Evolutionary conservation across 2,888 invertebrate genomes (phyloP).

Genomic region (Noctua comes): DNA sequence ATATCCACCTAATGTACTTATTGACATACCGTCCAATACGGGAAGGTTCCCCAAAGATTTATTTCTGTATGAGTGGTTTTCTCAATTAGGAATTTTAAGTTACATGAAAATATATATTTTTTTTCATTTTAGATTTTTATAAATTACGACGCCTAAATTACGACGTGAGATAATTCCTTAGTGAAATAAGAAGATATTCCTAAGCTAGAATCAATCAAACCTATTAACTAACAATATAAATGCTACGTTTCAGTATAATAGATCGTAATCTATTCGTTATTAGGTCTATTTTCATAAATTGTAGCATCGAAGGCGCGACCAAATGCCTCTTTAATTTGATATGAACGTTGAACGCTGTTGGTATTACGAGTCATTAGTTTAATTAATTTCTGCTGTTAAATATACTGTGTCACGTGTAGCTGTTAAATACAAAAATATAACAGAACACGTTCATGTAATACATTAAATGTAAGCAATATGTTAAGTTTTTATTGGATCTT

Average conservation of each 20-base stretch:
- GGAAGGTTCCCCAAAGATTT: neutral
- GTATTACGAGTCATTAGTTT: slow-evolving; percentile 31
- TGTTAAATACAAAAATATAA: slow-evolving; percentile 3
- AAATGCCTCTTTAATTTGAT: slow-evolving; percentile 31
- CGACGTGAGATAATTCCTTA: neutral
- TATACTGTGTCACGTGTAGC: slow-evolving; percentile 1
- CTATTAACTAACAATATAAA: neutral
- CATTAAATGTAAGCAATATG: neutral
- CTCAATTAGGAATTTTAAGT: neutral
- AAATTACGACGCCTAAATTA: neutral
- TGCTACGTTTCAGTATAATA: neutral
- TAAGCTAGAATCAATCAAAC: slow-evolving; percentile 14
- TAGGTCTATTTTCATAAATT: slow-evolving; percentile 27
- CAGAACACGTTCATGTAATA: neutral
- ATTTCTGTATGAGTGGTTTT: neutral
- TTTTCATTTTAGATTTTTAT: neutral
- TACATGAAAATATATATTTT: neutral
- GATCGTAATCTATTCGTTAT: neutral
- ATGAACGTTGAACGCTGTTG: slow-evolving; percentile 24
- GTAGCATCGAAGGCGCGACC: slow-evolving; percentile 16
- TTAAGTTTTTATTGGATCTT: neutral
- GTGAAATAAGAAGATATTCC: neutral
- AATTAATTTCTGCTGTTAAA: slow-evolving; percentile 36
- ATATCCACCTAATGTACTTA: neutral
- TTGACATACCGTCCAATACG: neutral